These are phyloP conservation scores for Lysandra coridon DNA, from an alignment of 2,888 invertebrate genomes.

Conservation along the genomic window DNA sequence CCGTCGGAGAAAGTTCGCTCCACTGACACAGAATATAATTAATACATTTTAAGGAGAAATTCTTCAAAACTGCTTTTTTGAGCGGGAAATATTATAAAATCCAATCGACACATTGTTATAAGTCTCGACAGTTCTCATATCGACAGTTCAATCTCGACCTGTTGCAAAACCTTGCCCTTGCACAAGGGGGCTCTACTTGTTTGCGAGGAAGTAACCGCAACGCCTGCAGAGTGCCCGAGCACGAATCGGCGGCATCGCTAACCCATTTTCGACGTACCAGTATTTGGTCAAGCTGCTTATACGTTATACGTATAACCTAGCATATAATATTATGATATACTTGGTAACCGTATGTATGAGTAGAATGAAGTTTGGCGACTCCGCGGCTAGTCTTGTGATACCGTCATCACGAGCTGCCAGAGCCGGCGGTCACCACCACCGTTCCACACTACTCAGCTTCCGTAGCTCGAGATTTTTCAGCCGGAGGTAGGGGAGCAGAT, in stretches of 20 bases:
- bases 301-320: no score
- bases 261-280: neutral
- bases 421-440: neutral
- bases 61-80: neutral
- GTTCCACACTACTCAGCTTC: neutral
- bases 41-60: conserved; percentile 1
- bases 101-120: neutral
- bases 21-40: neutral
- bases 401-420: neutral
- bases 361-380: neutral
- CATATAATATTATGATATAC: neutral
- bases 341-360: neutral
- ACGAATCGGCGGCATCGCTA: neutral
- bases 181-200: no score
- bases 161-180: neutral
- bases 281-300: no score
- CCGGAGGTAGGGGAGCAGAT: neutral
- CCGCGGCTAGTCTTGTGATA: neutral
- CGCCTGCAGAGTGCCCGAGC: neutral
- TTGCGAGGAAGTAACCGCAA: no score
- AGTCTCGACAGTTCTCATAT: neutral
- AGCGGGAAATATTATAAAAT: neutral
- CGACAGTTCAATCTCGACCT: neutral
- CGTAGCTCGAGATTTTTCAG: neutral
- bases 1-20: neutral